These are phyloP conservation scores for Cosmopolites sordidus DNA, from an alignment of 2,888 invertebrate genomes.

Conservation along the genomic window DNA sequence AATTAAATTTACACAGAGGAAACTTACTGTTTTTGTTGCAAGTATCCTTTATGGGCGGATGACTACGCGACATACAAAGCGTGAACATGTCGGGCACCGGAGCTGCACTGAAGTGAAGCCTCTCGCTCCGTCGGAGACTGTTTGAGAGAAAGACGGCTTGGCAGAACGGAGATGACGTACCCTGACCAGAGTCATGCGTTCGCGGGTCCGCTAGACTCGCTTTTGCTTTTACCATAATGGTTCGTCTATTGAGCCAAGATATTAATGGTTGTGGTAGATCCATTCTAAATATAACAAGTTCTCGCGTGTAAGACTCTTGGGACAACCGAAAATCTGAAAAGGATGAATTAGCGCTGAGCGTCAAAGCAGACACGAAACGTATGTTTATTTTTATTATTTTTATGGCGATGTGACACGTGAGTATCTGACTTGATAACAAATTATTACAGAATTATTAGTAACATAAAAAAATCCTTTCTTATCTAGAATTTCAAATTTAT, in stretches of 20 bases:
- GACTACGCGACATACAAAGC: conserved; percentile 44
- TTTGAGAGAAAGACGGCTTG: conserved; percentile 7
- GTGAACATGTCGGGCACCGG: conserved; percentile 40
- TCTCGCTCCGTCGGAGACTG: conserved; percentile 4
- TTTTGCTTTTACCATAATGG: conserved; percentile 2
- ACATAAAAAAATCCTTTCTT: too few relatives aligned
- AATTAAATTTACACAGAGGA: too few relatives aligned
- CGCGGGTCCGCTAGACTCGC: not conserved
- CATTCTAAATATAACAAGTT: not conserved
- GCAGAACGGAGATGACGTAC: conserved; percentile 13
- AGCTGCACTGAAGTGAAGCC: conserved; percentile 20
- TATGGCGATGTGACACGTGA: too few relatives aligned
- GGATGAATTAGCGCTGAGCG: too few relatives aligned
- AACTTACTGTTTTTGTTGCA: conserved; percentile 35
- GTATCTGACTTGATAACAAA: too few relatives aligned
- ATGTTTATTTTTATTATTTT: too few relatives aligned
- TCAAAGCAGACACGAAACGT: too few relatives aligned
- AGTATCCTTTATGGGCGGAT: conserved; percentile 38
- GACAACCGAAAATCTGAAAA: too few relatives aligned
- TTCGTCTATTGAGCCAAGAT: conserved; percentile 8
- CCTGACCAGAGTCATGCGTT: conserved; percentile 2
- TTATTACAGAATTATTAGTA: too few relatives aligned
- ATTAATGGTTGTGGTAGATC: conserved; percentile 16
- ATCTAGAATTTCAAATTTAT: too few relatives aligned
- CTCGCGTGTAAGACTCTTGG: too few relatives aligned